phyloP scores from a whole-genome alignment of 2,888 invertebrate genomes.

The Deilephila elpenor region DNA sequence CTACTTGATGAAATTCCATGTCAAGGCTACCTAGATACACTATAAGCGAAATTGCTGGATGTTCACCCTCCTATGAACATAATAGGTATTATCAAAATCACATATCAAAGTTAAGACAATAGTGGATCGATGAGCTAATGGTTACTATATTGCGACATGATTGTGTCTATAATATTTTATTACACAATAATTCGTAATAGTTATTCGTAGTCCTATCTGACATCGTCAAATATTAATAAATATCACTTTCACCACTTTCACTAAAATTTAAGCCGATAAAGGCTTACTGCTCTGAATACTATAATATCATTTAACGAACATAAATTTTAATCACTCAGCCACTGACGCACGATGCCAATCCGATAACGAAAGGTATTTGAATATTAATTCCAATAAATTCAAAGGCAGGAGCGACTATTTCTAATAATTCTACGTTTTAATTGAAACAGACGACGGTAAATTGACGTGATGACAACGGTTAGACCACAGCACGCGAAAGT shows the following conservation, averaged over 20 bases:
- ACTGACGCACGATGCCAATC: not conserved
- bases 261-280: not conserved
- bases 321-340: not conserved
- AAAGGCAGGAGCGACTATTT: not conserved
- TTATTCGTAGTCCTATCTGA: too few species aligned
- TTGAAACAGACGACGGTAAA: not conserved
- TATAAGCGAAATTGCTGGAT: conserved; percentile 9
- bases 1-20: conserved; percentile 15
- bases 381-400: not conserved
- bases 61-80: not conserved
- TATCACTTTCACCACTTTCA: too few species aligned
- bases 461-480: not conserved
- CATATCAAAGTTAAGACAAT: conserved; percentile 3
- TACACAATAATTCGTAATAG: too few species aligned
- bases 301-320: conserved; percentile 8
- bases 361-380: not conserved
- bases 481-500: not conserved
- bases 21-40: conserved; percentile 23
- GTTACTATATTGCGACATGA: not conserved
- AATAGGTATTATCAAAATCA: conserved; percentile 23
- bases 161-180: not conserved
- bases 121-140: not conserved
- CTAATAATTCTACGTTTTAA: not conserved
- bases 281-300: not conserved
- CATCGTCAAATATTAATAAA: too few species aligned